phyloP scores from a whole-genome alignment of 2,888 invertebrate genomes.

The Xestobium rufovillosum region DNA sequence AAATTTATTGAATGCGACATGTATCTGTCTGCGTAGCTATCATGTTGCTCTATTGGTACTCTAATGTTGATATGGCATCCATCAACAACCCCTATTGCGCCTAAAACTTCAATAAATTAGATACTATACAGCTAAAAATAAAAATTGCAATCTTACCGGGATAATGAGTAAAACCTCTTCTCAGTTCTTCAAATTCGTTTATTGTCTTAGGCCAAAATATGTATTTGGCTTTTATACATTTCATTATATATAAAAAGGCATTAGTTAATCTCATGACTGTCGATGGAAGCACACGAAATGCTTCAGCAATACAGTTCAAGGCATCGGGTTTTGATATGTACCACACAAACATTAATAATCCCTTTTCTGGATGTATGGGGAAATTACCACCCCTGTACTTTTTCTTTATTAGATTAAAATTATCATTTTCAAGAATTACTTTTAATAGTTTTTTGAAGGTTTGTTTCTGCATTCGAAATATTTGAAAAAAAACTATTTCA shows the following conservation, averaged over 20 bases:
- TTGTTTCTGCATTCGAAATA: constrained; percentile 11
- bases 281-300: constrained; percentile 6
- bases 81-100: constrained; percentile 19
- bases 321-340: constrained; percentile 5
- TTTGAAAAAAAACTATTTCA: constrained; percentile 5
- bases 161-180: constrained; percentile 10
- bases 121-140: no score
- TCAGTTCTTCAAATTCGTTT: constrained; percentile 11
- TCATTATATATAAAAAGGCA: constrained; percentile 12
- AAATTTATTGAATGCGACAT: constrained; percentile 20
- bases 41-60: constrained; percentile 19
- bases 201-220: constrained; percentile 17
- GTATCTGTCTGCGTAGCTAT: constrained; percentile 20
- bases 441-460: constrained; percentile 10
- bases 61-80: constrained; percentile 18
- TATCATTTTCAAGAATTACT: constrained; percentile 11
- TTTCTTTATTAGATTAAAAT: constrained; percentile 10
- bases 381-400: constrained; percentile 15
- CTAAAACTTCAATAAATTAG: no score
- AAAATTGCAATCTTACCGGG: no score
- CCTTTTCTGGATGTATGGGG: constrained; percentile 14
- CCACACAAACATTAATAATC: constrained; percentile 8
- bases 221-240: constrained; percentile 13
- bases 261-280: constrained; percentile 9
- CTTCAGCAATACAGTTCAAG: constrained; percentile 1